phyloP scores from a whole-genome alignment of 2,113 vertebrate species.

The Chloropsis hardwickii region DNA sequence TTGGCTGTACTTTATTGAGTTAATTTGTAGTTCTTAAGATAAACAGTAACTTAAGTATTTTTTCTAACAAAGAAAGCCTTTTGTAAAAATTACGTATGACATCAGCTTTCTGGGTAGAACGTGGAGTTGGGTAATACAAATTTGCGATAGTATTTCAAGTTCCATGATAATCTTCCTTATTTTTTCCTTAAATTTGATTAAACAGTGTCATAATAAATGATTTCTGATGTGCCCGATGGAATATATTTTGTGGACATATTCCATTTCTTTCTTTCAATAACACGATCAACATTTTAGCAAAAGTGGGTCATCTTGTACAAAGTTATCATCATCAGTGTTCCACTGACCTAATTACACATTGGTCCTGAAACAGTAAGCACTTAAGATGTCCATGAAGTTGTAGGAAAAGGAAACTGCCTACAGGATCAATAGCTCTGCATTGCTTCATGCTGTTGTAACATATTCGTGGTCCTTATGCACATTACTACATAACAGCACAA shows the following conservation, averaged over 20 bases:
- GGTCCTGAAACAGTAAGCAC: constrained; percentile 29
- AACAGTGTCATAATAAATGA: background rate
- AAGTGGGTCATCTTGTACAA: constrained; percentile 50
- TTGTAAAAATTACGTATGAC: background rate
- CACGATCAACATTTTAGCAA: background rate
- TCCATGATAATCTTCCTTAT: rapidly evolving
- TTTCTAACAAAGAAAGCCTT: background rate
- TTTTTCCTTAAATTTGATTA: background rate
- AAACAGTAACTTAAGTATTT: constrained; percentile 2
- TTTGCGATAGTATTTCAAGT: background rate
- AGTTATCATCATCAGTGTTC: constrained; percentile 49
- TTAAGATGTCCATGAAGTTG: constrained; percentile 1
- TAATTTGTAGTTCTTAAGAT: constrained; percentile 30
- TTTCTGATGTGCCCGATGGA: background rate
- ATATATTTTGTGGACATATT: background rate
- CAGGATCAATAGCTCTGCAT: background rate
- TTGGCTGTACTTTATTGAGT: background rate
- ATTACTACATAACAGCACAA: background rate
- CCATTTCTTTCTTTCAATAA: background rate
- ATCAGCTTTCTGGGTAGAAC: background rate
- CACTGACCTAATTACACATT: constrained; percentile 56
- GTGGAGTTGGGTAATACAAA: background rate
- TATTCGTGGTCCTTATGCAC: background rate
- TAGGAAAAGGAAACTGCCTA: background rate
- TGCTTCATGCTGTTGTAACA: background rate